Percentiles rank a stretch among this genome's conserved stretches.
Conservation (phyloP, 2,113 vertebrate genomes). For the Gorsachius goisagi region DNA sequence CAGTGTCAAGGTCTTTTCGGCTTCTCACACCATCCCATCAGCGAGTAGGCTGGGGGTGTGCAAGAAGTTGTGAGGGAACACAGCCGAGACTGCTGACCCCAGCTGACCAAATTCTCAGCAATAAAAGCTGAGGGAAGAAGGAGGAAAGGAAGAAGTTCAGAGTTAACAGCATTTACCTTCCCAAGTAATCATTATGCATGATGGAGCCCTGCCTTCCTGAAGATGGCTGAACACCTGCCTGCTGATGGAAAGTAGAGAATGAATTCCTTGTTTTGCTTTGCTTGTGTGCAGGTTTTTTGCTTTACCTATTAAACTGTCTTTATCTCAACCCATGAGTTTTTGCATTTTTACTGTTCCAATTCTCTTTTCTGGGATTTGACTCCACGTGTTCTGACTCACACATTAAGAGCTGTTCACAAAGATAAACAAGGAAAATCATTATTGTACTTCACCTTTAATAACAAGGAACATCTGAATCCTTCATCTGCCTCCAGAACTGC, state of each 20-base stretch:
- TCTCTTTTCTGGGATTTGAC: not conserved
- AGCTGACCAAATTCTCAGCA: not conserved
- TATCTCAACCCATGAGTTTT: accelerated
- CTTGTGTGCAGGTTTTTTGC: accelerated
- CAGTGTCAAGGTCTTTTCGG: not conserved
- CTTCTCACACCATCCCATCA: not conserved
- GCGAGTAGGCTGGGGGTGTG: accelerated
- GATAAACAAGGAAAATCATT: not conserved
- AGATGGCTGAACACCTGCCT: not conserved
- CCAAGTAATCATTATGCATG: accelerated
- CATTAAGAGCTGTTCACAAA: not conserved
- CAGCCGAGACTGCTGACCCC: not conserved
- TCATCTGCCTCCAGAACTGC: not conserved
- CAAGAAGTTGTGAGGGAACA: not conserved
- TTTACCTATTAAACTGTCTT: not conserved
- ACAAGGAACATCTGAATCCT: not conserved
- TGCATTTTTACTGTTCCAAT: not conserved
- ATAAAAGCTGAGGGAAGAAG: not conserved
- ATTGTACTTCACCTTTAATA: not conserved
- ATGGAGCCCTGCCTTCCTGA: not conserved
- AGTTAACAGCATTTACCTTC: accelerated
- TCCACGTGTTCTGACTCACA: not conserved
- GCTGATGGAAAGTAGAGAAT: not conserved
- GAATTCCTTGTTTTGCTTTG: not conserved
- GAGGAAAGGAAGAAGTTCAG: accelerated